Base-by-base conservation (phyloP, 2,113 vertebrate genomes). In the Lagenorhynchus albirostris region DNA sequence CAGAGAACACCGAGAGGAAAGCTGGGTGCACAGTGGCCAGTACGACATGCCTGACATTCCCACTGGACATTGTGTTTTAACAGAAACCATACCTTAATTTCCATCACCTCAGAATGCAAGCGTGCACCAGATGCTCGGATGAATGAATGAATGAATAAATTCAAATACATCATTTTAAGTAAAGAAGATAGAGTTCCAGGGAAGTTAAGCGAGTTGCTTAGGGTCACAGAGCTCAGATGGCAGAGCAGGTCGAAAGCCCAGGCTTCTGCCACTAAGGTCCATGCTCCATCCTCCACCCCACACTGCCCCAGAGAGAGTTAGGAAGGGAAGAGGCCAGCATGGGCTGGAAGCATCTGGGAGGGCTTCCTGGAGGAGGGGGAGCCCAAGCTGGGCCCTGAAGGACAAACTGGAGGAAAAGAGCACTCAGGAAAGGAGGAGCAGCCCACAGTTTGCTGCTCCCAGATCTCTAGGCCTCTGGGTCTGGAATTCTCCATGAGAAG, bases 41-140 rank as follows among this genome's bases (percentile, higher is more conserved):
- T 67, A 74, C 6, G 60, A 15, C 12, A 10, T 11, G 12, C 58
- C 47, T 38, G 50, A 44, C 26, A 25, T 44, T 55, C 67, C 29
- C n/a, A 55, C 50, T 58, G 60, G n/a, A 50, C 55, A 2, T 38
- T 13, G 83, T 6, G 53, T 20, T 81, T 41, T 47, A 44, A 33
- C 53, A 47, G 47, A 55, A 77, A 31, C 38, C 4, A 15, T 15
- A 23, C 21, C 17, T 84, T 55, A n/a, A 36, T 55, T 71, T 55
- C 67, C n/a, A 31, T 44, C 44, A 63, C 55, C n/a, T 44, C 1
- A 6, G 53, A 62, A 63, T 11, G 8, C 29, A 50, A 12, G 38
- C 17, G 1, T 55, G 8, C 38, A 6, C 11, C 8, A 8, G 6
- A 33, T 2, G 14, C 5, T 53, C 23, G 12, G 11, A 33, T 18